Base-by-base conservation (phyloP, 2,888 invertebrate genomes). In the Coleophora flavipennella region DNA sequence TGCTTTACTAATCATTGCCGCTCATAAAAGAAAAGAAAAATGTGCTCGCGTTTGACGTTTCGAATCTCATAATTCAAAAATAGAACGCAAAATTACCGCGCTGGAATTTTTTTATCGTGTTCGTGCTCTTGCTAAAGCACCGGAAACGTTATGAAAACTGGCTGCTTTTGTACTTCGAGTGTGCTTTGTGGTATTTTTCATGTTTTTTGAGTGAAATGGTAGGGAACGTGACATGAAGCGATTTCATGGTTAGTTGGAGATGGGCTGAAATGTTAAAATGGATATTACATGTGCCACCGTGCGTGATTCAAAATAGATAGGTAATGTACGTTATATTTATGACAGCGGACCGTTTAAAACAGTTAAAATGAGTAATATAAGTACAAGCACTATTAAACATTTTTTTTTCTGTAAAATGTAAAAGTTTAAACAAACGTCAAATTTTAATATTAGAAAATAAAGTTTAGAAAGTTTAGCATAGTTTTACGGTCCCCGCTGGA, bases 231-330 rank as follows among this genome's bases (percentile, higher is more conserved):
- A 74, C 71, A 81, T 76, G 76, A 78, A 62, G 62, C 67, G 66
- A 76, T 81, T 81, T 79, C 78, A 81, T 79, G 81, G 81, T 81
- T 77, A 70, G 79, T 80, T 78, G 70, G 61, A 58, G 64, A 62
- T 66, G 63, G 67, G 60, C 62, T 59, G 48, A 57, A 57, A 62
- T 67, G 64, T 66, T 61, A 35, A 65, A 48, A 46, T 54, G n/a
- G 36, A 10, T 26, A 27, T 31, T 10, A 31, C 31, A 31, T 35
- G 35, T 35, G 35, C 35, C 31, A 35, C 32, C 31, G 25, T 29
- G 20, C n/a, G 13, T 31, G 14, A 36, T 9, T 10, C 13, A 12
- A 8, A 12, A 10, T 28, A 20, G 3, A 20, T 20, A 20, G 20
- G 20, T 20, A 20, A n/a, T 10, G 26, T 8, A 29, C 8, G 3